Conservation (phyloP, 2,113 vertebrate genomes). For the Lamprologus sp. region DNA sequence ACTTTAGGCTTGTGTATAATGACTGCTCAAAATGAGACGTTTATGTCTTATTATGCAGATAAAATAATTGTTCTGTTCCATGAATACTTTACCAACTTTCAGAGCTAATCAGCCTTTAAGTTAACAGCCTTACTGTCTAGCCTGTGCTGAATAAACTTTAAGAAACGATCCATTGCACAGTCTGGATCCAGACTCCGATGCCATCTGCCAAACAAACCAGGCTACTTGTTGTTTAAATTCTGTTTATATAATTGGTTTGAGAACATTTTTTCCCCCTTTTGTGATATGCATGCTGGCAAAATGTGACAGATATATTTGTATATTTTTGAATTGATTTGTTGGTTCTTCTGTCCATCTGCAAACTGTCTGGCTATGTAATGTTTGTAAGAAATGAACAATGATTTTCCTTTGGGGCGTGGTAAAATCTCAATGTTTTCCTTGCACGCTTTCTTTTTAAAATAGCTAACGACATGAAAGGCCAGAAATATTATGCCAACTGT, state of each 20-base stretch:
- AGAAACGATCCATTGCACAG: neutral
- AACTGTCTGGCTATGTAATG: neutral
- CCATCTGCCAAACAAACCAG: conserved; percentile 13
- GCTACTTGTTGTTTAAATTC: neutral
- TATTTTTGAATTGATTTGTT: neutral
- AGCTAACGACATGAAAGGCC: neutral
- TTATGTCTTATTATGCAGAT: neutral
- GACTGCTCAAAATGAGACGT: neutral
- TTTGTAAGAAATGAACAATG: neutral
- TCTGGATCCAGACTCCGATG: neutral
- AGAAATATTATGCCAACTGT: neutral
- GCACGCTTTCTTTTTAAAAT: neutral
- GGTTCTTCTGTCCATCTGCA: neutral
- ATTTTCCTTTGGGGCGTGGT: neutral
- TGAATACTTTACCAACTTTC: neutral
- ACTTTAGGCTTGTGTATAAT: neutral
- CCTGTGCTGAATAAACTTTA: neutral
- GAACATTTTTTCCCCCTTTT: neutral
- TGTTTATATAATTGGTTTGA: neutral
- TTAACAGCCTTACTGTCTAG: conserved; percentile 5
- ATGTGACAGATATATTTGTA: neutral
- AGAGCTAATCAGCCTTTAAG: neutral
- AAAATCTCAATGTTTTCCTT: neutral
- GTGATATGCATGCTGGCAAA: neutral
- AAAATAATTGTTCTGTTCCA: neutral